A percentile compares a stretch with the other conserved stretches of the same genome.
Conservation (phyloP, 2,888 invertebrate genomes). For the Blastobasis lacticolella region DNA sequence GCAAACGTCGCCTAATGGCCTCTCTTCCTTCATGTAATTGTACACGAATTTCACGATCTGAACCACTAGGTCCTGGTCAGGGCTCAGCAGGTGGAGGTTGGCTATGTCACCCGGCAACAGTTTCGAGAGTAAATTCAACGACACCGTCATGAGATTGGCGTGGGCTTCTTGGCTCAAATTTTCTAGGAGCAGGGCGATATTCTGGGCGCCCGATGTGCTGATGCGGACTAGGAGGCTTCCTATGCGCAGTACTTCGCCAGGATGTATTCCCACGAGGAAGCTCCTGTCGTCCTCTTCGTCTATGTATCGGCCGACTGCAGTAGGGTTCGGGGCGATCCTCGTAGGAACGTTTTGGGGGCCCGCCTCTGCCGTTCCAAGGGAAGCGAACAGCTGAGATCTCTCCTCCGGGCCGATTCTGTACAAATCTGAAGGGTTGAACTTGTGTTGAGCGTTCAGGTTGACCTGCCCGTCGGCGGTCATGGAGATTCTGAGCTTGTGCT, state of each 20-base stretch:
- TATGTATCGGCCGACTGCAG: constrained; percentile 29
- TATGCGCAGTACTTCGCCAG: constrained; percentile 55
- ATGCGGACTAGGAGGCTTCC: constrained; percentile 47
- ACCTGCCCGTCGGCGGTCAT: constrained; percentile 62
- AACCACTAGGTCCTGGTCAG: constrained; percentile 55
- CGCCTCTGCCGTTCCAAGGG: constrained; percentile 42
- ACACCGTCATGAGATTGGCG: constrained; percentile 52
- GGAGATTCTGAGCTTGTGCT: constrained; percentile 62
- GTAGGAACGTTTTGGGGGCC: constrained; percentile 42
- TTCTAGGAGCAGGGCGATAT: constrained; percentile 44
- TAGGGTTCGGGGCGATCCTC: constrained; percentile 27
- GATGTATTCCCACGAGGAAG: constrained; percentile 47
- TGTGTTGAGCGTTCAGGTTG: constrained; percentile 57
- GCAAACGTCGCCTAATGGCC: constrained; percentile 48
- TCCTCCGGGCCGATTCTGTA: constrained; percentile 41
- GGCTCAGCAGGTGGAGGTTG: constrained; percentile 43
- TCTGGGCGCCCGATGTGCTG: constrained; percentile 50
- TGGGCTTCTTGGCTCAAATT: constrained; percentile 53
- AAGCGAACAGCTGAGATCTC: constrained; percentile 43
- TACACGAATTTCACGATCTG: constrained; percentile 61
- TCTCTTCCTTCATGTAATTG: constrained; percentile 51
- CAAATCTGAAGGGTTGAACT: constrained; percentile 52
- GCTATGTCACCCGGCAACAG: constrained; percentile 52
- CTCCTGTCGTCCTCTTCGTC: constrained; percentile 25
- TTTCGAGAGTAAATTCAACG: constrained; percentile 47